Evolutionary conservation across 2,888 invertebrate species (phyloP).

Genomic region (Siphlonurus alternatus): DNA sequence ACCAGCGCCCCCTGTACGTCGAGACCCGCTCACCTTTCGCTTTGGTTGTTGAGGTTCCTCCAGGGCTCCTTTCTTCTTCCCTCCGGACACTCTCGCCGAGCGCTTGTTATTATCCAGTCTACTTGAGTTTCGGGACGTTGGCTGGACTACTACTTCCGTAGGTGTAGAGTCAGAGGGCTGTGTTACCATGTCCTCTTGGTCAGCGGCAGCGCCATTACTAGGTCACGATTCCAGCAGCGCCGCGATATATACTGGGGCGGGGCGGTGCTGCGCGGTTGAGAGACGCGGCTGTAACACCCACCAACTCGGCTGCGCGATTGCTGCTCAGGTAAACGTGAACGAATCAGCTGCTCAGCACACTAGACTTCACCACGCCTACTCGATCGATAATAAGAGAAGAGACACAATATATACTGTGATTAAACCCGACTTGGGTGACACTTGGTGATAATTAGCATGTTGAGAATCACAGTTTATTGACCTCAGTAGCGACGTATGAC

Average conservation of each 20-base stretch:
- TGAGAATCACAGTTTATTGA: neutral
- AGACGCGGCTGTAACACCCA: neutral
- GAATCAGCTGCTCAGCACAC: conserved; percentile 23
- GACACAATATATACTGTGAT: neutral
- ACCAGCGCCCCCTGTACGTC: conserved; percentile 23
- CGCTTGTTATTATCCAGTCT: conserved; percentile 19
- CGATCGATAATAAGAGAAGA: neutral
- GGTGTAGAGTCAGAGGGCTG: conserved; percentile 15
- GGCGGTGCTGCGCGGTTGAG: conserved; percentile 29
- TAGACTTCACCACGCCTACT: conserved; percentile 17
- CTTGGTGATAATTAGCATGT: neutral
- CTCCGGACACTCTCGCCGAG: conserved; percentile 15
- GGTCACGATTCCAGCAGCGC: conserved; percentile 8
- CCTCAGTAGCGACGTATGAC: no score
- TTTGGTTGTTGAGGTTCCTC: conserved; percentile 12
- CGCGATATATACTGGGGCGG: conserved; percentile 23
- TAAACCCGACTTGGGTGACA: neutral
- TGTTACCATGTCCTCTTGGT: conserved; percentile 18
- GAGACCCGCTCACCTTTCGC: conserved; percentile 14
- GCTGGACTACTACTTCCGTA: conserved; percentile 19
- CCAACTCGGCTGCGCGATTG: conserved; percentile 27
- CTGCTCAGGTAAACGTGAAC: conserved; percentile 30
- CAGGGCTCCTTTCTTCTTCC: conserved; percentile 17
- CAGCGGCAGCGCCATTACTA: conserved; percentile 16
- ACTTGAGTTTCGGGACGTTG: conserved; percentile 24